Evolutionary conservation across 2,888 invertebrate genomes (phyloP).

Genomic region (Melinaea marsaeus): DNA sequence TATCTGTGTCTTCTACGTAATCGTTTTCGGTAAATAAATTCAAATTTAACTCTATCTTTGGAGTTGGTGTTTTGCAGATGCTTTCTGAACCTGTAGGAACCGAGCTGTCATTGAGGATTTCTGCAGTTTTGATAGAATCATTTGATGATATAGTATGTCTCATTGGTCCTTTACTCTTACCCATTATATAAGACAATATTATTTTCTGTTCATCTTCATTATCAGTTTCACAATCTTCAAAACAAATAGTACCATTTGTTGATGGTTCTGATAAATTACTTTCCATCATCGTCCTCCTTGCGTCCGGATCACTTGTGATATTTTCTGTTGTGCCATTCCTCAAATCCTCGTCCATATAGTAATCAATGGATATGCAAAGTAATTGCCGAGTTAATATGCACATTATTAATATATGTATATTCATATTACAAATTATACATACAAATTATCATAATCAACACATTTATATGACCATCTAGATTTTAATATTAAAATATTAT

Average conservation of each 20-base stretch:
- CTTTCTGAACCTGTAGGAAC: too few species aligned
- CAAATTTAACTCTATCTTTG: not conserved
- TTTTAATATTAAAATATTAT: not conserved
- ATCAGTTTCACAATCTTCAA: not conserved
- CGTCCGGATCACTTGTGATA: slow-evolving; percentile 3
- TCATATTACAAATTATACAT: slow-evolving; percentile 3
- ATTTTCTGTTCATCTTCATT: slow-evolving; percentile 6
- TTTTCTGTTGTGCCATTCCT: slow-evolving; percentile 2
- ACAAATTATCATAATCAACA: not conserved
- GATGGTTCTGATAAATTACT: not conserved
- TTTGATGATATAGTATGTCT: not conserved
- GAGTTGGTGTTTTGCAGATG: slow-evolving; percentile 6
- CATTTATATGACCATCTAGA: slow-evolving; percentile 10
- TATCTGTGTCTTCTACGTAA: not conserved
- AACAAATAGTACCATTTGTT: not conserved
- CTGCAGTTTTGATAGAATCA: not conserved
- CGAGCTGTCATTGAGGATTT: not conserved
- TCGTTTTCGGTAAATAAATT: not conserved
- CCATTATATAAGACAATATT: slow-evolving; percentile 13
- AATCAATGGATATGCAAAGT: slow-evolving; percentile 41
- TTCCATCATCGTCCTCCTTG: slow-evolving; percentile 12
- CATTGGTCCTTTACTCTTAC: slow-evolving; percentile 1
- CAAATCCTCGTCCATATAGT: slow-evolving; percentile 34
- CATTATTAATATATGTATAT: slow-evolving; percentile 19
- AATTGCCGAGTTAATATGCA: slow-evolving; percentile 29